Base-by-base conservation (phyloP, 1,140 invertebrate species). In the Ectropis grisescens region DNA sequence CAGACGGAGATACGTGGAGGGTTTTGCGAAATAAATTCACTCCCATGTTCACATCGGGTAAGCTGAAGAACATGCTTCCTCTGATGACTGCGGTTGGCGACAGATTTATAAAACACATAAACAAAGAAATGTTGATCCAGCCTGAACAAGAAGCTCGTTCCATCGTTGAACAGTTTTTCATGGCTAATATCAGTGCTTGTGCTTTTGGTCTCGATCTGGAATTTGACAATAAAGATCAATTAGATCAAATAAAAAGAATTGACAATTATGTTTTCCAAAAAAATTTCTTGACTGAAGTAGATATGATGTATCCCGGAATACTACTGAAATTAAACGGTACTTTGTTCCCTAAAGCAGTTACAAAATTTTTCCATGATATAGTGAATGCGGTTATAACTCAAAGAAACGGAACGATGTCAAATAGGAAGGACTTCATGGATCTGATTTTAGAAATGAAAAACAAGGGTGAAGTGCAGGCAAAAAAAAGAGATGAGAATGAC, bases 191-290 rank as follows among this genome's bases (percentile, higher is more conserved):
- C 8, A 74, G 82, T 9, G 78, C 75, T 2, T 85, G 82, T 45
- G 85, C 85, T 6, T 87, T 87, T 44, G 86, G 86, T n/a, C 38
- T 88, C 3, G 72, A 86, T 25, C 79, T 82, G 12, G 84, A 87
- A 41, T 35, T 24, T 8, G 12, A 33, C 3, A 16, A n/a, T n/a
- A n/a, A n/a, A n/a, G n/a, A n/a, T n/a, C n/a, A n/a, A n/a, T n/a
- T n/a, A n/a, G n/a, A n/a, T n/a, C n/a, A n/a, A n/a, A n/a, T n/a
- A n/a, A n/a, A n/a, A n/a, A n/a, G n/a, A n/a, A n/a, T n/a, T n/a
- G n/a, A n/a, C n/a, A n/a, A n/a, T n/a, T n/a, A n/a, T n/a, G n/a
- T n/a, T n/a, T n/a, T n/a, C n/a, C n/a, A n/a, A n/a, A n/a, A n/a
- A n/a, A n/a, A n/a, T n/a, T n/a, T n/a, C n/a, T n/a, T n/a, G n/a